Evolutionary conservation across 1,140 invertebrate species (phyloP).

Genomic region (Saccostrea glomerata): DNA sequence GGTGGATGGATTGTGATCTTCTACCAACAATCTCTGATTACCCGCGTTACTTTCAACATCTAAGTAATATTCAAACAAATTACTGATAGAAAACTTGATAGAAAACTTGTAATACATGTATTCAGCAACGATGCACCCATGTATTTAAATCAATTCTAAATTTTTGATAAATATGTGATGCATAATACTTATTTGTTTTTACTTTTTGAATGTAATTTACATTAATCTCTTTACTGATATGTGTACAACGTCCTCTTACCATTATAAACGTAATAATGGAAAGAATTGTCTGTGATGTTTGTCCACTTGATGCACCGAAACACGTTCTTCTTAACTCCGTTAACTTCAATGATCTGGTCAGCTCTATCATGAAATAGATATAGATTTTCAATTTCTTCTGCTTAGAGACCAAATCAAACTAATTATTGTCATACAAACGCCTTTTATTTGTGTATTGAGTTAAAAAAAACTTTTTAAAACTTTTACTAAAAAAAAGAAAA

Average conservation of each 20-base stretch:
- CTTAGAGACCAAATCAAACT: too few relatives aligned
- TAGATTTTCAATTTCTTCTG: neutral
- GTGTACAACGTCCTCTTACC: slow-evolving; percentile 40
- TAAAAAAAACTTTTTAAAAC: too few relatives aligned
- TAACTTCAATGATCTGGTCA: slow-evolving; percentile 35
- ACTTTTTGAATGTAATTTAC: too few relatives aligned
- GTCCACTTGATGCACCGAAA: slow-evolving; percentile 54
- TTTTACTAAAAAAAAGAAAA: too few relatives aligned
- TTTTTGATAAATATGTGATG: too few relatives aligned
- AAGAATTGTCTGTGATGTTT: slow-evolving; percentile 52
- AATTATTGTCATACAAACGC: too few relatives aligned
- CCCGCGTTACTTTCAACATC: slow-evolving; percentile 26
- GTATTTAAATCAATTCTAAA: too few relatives aligned
- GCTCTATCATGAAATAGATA: neutral
- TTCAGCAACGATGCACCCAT: too few relatives aligned
- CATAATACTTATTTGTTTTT: too few relatives aligned
- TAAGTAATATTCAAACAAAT: neutral
- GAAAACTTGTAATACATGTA: too few relatives aligned
- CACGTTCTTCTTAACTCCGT: slow-evolving; percentile 34
- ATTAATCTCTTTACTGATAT: neutral
- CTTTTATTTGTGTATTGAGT: too few relatives aligned
- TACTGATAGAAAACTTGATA: neutral
- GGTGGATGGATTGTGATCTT: slow-evolving; percentile 29
- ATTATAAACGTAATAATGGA: slow-evolving; percentile 55
- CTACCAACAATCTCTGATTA: slow-evolving; percentile 5